Conservation (phyloP, 1,140 invertebrate genomes). For the Lysiphlebus fabarum region DNA sequence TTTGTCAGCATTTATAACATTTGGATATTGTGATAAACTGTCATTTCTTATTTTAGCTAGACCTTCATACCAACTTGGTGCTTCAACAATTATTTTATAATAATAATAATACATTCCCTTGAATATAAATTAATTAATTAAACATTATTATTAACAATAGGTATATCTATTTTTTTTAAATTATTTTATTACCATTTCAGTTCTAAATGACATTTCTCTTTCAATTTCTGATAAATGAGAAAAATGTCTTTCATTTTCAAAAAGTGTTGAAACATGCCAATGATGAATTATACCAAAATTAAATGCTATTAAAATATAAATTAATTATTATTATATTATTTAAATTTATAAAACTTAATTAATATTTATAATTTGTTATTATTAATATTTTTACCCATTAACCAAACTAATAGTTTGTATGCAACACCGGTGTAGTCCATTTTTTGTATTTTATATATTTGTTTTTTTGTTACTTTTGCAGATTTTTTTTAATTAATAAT, state of each 20-base stretch:
- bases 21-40: slow-evolving; percentile 76
- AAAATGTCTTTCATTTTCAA: slow-evolving; percentile 79
- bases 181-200: slow-evolving; percentile 67
- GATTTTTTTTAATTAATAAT: too few relatives aligned
- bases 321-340: slow-evolving; percentile 11
- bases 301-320: slow-evolving; percentile 32
- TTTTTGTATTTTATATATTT: not conserved
- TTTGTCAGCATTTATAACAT: slow-evolving; percentile 74
- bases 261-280: slow-evolving; percentile 69
- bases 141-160: slow-evolving; percentile 16
- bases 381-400: slow-evolving; percentile 19
- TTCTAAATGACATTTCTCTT: slow-evolving; percentile 76
- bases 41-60: slow-evolving; percentile 67
- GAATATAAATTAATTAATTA: slow-evolving; percentile 33
- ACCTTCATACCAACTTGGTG: slow-evolving; percentile 63
- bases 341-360: not conserved
- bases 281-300: slow-evolving; percentile 54
- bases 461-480: too few relatives aligned
- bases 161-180: not conserved
- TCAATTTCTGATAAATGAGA: slow-evolving; percentile 79
- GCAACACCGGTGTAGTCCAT: slow-evolving; percentile 19
- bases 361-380: not conserved
- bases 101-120: slow-evolving; percentile 86
- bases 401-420: slow-evolving; percentile 16
- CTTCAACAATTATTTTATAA: slow-evolving; percentile 75